phyloP scores from a whole-genome alignment of 2,113 vertebrate species.

The Pteropus alecto region DNA sequence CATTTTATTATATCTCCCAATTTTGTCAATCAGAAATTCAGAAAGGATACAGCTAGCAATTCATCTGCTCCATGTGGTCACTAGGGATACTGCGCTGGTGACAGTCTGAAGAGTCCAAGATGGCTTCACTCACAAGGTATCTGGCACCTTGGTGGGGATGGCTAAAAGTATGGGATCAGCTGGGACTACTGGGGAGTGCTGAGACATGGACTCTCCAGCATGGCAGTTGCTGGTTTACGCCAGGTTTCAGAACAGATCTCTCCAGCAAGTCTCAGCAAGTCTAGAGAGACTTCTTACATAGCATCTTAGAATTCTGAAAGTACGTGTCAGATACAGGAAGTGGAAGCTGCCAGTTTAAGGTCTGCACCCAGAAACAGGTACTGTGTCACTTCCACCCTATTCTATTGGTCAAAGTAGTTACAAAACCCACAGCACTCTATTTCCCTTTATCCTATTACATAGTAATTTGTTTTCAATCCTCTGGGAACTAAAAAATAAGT shows the following conservation, averaged over 20 bases:
- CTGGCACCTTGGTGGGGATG: background rate
- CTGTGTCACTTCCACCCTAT: background rate
- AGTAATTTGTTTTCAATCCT: background rate
- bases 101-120: background rate
- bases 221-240: background rate
- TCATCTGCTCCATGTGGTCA: background rate
- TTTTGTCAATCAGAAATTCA: background rate
- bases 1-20: background rate
- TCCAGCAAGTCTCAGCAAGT: background rate
- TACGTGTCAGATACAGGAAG: background rate
- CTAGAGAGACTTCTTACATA: background rate
- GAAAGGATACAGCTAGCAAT: background rate
- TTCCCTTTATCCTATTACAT: background rate
- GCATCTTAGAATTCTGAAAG: background rate
- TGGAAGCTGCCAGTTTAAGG: background rate
- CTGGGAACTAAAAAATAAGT: background rate
- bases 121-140: background rate
- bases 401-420: background rate
- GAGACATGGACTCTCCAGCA: background rate
- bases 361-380: background rate
- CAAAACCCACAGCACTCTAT: background rate
- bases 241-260: background rate
- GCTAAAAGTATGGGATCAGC: background rate
- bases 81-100: background rate
- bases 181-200: background rate